Evolutionary conservation across 2,113 vertebrate species (phyloP).

Genomic region (Phyllostomus discolor): DNA sequence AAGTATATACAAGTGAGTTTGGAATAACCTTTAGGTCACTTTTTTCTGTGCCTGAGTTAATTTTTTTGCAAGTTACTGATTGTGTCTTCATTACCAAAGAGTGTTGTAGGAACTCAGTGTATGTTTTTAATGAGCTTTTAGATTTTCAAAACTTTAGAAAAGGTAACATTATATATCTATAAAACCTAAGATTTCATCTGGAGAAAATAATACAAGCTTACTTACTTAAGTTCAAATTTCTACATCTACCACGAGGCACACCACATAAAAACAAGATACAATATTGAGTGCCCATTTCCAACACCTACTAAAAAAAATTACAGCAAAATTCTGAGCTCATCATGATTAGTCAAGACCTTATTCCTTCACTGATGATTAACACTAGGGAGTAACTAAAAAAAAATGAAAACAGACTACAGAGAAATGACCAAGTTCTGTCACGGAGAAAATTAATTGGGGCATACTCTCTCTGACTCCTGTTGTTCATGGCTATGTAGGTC

Average conservation of each 20-base stretch:
- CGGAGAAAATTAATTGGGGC: neutral
- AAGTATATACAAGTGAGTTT: neutral
- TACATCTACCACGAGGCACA: neutral
- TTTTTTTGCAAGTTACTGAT: neutral
- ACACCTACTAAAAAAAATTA: constrained; percentile 3
- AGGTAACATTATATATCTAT: neutral
- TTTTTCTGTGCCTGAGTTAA: neutral
- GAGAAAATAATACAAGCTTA: neutral
- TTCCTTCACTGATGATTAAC: neutral
- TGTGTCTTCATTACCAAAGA: neutral
- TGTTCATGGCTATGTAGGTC: neutral
- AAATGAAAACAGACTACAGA: neutral
- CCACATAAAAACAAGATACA: neutral
- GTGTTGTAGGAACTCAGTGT: neutral
- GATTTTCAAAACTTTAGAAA: neutral
- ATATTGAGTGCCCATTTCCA: neutral
- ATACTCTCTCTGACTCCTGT: neutral
- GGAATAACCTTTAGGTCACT: neutral
- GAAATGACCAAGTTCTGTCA: neutral
- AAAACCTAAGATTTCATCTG: neutral
- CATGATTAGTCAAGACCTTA: neutral
- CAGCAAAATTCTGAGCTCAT: neutral
- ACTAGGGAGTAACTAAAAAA: neutral
- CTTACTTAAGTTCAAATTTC: constrained; percentile 26
- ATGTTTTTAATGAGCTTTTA: neutral